Conservation (phyloP, 2,888 invertebrate genomes). For the Agonopterix heracliana region DNA sequence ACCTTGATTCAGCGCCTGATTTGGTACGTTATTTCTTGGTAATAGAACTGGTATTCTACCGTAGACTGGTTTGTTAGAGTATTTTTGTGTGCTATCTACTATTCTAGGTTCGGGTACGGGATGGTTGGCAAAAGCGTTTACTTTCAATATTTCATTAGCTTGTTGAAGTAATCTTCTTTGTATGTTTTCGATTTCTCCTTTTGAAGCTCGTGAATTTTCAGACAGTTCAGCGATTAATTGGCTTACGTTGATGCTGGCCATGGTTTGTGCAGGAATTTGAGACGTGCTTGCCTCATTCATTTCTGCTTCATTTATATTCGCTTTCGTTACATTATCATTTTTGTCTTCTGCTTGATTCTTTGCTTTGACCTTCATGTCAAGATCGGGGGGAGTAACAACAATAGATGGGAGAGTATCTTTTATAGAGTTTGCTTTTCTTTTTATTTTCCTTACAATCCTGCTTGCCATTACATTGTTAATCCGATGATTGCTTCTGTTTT, state of each 20-base stretch:
- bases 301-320: conserved; percentile 17
- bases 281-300: conserved; percentile 20
- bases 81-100: conserved; percentile 53
- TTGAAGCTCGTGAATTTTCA: conserved; percentile 61
- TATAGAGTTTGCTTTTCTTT: conserved; percentile 68
- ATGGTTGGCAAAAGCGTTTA: conserved; percentile 57
- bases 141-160: conserved; percentile 69
- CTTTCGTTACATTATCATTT: conserved; percentile 16
- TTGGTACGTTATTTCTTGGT: conserved; percentile 36
- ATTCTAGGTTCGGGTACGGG: conserved; percentile 42
- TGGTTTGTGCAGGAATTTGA: conserved; percentile 26
- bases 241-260: conserved; percentile 60
- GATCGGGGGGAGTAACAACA: conserved; percentile 52
- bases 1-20: conserved; percentile 26
- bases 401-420: conserved; percentile 47
- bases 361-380: conserved; percentile 58
- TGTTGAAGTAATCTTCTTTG: conserved; percentile 61
- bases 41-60: conserved; percentile 45
- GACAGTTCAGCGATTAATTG: conserved; percentile 65
- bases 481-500: conserved; percentile 44
- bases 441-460: conserved; percentile 83
- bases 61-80: conserved; percentile 47
- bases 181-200: conserved; percentile 63
- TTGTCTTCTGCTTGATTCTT: conserved; percentile 31
- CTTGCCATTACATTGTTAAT: conserved; percentile 80